A percentile compares a stretch with the other conserved stretches of the same genome.
These are phyloP conservation scores for Chiroxiphia lanceolata DNA, from an alignment of 2,797 vertebrate genomes.

Conservation along the genomic window DNA sequence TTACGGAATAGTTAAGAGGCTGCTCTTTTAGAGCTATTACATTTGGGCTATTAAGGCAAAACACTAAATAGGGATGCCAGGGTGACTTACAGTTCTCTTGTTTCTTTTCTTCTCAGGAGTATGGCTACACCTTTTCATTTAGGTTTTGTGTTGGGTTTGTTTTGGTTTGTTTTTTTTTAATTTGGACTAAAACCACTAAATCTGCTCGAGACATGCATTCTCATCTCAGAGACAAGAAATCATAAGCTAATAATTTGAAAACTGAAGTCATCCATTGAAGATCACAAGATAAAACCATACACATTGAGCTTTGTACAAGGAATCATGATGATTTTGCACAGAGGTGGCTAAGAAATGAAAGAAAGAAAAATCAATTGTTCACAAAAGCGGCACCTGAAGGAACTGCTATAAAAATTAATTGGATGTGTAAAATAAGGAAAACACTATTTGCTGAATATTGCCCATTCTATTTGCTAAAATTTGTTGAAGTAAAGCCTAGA, in stretches of 20 bases:
- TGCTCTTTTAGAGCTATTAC: slow-evolving; percentile 25
- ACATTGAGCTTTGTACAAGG: neutral
- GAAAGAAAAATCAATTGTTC: neutral
- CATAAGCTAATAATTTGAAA: neutral
- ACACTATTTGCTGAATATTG: neutral
- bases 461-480: neutral
- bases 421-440: neutral
- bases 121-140: neutral
- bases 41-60: slow-evolving; percentile 37
- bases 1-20: neutral
- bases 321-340: neutral
- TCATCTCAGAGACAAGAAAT: neutral
- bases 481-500: neutral
- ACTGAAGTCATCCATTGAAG: neutral
- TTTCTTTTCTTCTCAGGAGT: neutral
- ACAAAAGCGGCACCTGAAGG: neutral
- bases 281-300: neutral
- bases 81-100: neutral
- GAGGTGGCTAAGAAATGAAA: neutral
- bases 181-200: neutral
- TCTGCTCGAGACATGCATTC: neutral
- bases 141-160: neutral
- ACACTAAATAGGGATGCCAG: neutral
- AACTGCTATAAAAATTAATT: neutral
- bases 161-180: neutral